Evolutionary conservation across 2,888 invertebrate species (phyloP), one percentile per base, ranked within the genome.

Genomic region (Hirtodrosophila cameraria): DNA sequence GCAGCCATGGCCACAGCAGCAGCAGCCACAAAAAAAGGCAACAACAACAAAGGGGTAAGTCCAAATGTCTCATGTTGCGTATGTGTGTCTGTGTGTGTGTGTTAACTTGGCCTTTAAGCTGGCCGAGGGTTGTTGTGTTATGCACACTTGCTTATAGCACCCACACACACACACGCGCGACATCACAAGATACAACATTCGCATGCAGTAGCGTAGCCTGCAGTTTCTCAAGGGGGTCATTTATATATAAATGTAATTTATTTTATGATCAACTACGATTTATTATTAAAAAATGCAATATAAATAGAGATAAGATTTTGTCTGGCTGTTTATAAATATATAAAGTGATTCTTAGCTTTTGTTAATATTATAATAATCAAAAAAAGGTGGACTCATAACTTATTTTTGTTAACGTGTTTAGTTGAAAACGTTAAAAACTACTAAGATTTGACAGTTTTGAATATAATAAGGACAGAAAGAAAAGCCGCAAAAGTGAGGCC

Each of bases 11-110:
- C 77, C 25, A 59, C 69, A 61, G 41, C 53, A 55, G 55, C 68
- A 61, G 35, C 59, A 54, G 42, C 57, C 43, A 35, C 62, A 42
- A 54, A 49, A 50, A 67, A 54, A 36, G 57, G 23, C 48, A 64
- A 23, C 55, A 78, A 45, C 45, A 73, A 54, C 68, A 86, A 86
- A 68, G 82, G 87, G 82, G 82, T 83, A 85, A 86, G 85, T 82
- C 45, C 20, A 41, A 39, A 35, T 38, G 25, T 38, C 43, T 36
- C 41, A 15, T 33, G 13, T 43, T 62, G 61, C 38, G n/a, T 28
- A 27, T 25, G 61, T 42, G n/a, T 28, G 33, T 25, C 15, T 41
- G 25, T 46, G 23, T 45, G 43, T 42, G 15, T 59, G 41, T 62
- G 70, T 70, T 86, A 86, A 82, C 80, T 79, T 86, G 80, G 80